Evolutionary conservation across 2,113 vertebrate species (phyloP).

Genomic region (Rhinopomastus cyanomelas): DNA sequence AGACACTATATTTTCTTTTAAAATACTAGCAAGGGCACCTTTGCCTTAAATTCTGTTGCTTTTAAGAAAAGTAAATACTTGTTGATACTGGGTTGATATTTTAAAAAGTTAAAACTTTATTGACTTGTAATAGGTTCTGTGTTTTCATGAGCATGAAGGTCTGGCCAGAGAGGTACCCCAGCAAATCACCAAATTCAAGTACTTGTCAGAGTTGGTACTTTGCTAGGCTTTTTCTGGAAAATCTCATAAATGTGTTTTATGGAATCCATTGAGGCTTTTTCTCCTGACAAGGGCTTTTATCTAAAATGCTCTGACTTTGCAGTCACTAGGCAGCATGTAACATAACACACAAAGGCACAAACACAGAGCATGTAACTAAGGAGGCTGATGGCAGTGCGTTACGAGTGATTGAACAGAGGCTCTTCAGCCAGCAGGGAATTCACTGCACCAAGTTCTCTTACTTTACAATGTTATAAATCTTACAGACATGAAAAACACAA

Average conservation of each 20-base stretch:
- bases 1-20: neutral
- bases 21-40: neutral
- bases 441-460: neutral
- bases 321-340: neutral
- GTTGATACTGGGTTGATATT: neutral
- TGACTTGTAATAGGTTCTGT: neutral
- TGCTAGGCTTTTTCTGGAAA: neutral
- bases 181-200: neutral
- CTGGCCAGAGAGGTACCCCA: neutral
- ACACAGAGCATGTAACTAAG: neutral
- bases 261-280: neutral
- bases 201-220: neutral
- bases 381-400: neutral
- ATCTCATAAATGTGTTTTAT: neutral
- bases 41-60: neutral
- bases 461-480: neutral
- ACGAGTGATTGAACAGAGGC: rapidly evolving
- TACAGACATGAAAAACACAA: neutral
- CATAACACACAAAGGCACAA: neutral
- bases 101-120: neutral
- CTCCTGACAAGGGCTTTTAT: neutral
- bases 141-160: neutral
- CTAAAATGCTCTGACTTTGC: neutral
- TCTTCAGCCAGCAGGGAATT: neutral
- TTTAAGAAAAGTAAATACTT: neutral